A percentile compares a stretch with the other conserved stretches of the same genome.
These are phyloP conservation scores for Buathra laborator DNA, from an alignment of 2,888 invertebrate species.

Conservation along the genomic window DNA sequence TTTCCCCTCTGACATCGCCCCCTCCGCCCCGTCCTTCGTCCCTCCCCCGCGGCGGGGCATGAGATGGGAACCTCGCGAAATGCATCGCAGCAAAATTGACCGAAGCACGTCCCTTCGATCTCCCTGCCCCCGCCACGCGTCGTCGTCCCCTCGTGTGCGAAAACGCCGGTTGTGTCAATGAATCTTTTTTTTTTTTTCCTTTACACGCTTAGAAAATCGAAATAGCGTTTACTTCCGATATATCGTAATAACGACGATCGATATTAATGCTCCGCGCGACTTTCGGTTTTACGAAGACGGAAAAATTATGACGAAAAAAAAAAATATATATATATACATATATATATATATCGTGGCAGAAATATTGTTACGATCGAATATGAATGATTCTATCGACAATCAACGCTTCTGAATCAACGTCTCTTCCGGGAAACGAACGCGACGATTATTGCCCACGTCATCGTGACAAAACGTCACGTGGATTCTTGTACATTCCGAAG, in stretches of 20 bases:
- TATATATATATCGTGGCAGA: background rate
- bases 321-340: background rate
- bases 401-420: slow-evolving; percentile 7
- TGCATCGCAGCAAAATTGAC: slow-evolving; percentile 68
- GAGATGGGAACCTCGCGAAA: slow-evolving; percentile 53
- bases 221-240: background rate
- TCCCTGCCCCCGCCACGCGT: slow-evolving; percentile 26
- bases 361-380: background rate
- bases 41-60: background rate
- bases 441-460: slow-evolving; percentile 36
- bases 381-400: background rate
- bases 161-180: slow-evolving; percentile 63
- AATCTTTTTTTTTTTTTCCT: slow-evolving; percentile 26
- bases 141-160: slow-evolving; percentile 25
- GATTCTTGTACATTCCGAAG: background rate
- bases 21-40: slow-evolving; percentile 13
- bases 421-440: slow-evolving; percentile 24
- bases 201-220: background rate
- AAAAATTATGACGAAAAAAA: background rate
- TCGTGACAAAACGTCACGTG: slow-evolving; percentile 48
- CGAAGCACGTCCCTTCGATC: slow-evolving; percentile 18
- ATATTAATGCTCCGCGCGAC: background rate
- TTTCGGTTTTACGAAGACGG: background rate
- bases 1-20: slow-evolving; percentile 47
- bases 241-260: background rate